Conservation (phyloP, 2,113 vertebrate species). For the Spheniscus mendiculus region DNA sequence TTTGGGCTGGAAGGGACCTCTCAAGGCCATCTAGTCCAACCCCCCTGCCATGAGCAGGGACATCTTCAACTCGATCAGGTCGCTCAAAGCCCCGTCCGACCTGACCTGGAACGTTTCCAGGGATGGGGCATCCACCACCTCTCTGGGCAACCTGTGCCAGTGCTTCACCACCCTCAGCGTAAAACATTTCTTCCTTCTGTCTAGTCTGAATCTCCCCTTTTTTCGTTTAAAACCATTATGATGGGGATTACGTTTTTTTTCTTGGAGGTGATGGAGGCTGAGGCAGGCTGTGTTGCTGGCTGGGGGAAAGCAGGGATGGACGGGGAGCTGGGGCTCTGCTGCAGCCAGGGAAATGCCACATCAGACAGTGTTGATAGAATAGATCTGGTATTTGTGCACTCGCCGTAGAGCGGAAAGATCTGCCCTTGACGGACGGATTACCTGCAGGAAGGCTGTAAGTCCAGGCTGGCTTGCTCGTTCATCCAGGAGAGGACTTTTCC, state of each 20-base stretch:
- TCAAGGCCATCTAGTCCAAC: fast-evolving
- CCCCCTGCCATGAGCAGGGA: fast-evolving
- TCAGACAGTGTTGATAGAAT: not conserved
- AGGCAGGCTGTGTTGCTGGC: fast-evolving
- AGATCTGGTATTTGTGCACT: not conserved
- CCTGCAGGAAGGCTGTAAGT: not conserved
- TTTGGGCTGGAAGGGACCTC: not conserved
- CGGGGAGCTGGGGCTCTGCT: not conserved
- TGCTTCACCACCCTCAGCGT: fast-evolving
- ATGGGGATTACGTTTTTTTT: not conserved
- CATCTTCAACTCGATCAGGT: not conserved
- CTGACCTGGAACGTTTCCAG: not conserved
- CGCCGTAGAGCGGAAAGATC: fast-evolving
- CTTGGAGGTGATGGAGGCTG: not conserved
- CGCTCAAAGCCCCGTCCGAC: not conserved
- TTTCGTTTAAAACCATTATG: not conserved
- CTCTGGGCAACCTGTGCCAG: not conserved
- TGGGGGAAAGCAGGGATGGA: not conserved
- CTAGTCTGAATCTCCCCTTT: fast-evolving
- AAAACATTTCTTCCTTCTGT: fast-evolving
- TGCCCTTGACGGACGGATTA: not conserved
- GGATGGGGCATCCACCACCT: not conserved
- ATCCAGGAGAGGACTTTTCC: not conserved
- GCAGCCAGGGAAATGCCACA: too few species aligned
- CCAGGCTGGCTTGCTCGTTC: not conserved